These are phyloP conservation scores for Melinopterus prodromus DNA, from an alignment of 2,888 invertebrate species.

Conservation along the genomic window DNA sequence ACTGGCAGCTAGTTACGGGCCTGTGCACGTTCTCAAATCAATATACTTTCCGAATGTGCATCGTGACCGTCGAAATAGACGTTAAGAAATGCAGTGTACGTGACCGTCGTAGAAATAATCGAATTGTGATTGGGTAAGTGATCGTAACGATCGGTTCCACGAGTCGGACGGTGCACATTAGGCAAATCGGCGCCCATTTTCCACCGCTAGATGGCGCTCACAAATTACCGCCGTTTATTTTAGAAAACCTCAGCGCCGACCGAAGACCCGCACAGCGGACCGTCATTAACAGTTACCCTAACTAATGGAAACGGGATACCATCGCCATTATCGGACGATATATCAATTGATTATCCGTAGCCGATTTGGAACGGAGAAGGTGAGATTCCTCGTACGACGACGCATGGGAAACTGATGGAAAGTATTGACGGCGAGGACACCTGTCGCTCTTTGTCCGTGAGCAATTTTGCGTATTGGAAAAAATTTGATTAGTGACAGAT, in stretches of 20 bases:
- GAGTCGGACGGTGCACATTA: constrained; percentile 54
- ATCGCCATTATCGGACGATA: not conserved
- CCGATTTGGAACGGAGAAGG: not conserved
- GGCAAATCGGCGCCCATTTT: constrained; percentile 49
- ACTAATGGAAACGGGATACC: not conserved
- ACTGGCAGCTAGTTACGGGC: not conserved
- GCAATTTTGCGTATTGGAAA: not conserved
- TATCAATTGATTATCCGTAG: constrained; percentile 5
- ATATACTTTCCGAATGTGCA: not conserved
- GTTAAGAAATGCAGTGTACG: constrained; percentile 41
- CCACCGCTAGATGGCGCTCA: constrained; percentile 42
- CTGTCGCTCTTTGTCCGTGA: not conserved
- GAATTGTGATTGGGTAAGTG: constrained; percentile 51
- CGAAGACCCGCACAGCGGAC: constrained; percentile 37
- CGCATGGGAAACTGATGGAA: not conserved
- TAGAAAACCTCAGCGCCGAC: constrained; percentile 29
- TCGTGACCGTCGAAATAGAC: not conserved
- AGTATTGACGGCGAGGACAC: not conserved
- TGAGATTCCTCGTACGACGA: not conserved
- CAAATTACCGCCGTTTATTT: constrained; percentile 48
- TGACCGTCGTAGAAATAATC: constrained; percentile 48
- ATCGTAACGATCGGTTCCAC: constrained; percentile 50
- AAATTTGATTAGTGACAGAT: not conserved
- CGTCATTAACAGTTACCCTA: constrained; percentile 26
- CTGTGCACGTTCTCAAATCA: not conserved